A percentile compares a stretch with the other conserved stretches of the same genome.
Evolutionary conservation across 2,888 invertebrate species (phyloP).

Genomic region (Pemphredon lugubris): DNA sequence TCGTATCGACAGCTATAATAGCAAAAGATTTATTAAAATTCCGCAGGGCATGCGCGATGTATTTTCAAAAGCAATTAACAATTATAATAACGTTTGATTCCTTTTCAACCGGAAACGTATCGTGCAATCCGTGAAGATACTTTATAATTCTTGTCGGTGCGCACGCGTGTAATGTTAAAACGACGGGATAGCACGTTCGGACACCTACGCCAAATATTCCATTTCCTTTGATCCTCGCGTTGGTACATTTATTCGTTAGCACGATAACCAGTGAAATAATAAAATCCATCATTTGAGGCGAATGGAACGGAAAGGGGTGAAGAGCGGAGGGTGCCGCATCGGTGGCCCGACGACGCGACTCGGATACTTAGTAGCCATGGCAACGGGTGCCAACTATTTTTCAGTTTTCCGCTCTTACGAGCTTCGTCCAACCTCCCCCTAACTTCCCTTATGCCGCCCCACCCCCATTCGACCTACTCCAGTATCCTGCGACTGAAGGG

Average conservation of each 20-base stretch:
- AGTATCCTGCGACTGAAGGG: constrained; percentile 26
- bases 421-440: constrained; percentile 21
- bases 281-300: constrained; percentile 49
- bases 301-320: neutral
- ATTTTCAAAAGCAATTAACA: too few species aligned
- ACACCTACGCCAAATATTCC: too few species aligned
- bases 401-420: constrained; percentile 50
- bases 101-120: too few species aligned
- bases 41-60: too few species aligned
- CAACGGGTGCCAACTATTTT: constrained; percentile 69
- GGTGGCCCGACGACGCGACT: constrained; percentile 54
- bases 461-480: constrained; percentile 33
- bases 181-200: neutral
- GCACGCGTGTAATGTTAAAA: neutral
- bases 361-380: constrained; percentile 67
- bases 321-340: constrained; percentile 6
- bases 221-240: too few species aligned
- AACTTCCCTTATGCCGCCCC: constrained; percentile 17
- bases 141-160: too few species aligned
- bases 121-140: too few species aligned
- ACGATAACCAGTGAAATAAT: constrained; percentile 57
- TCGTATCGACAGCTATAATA: neutral
- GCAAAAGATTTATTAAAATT: too few species aligned
- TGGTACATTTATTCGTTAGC: constrained; percentile 26
- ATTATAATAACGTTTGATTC: too few species aligned